These are phyloP conservation scores for Caenorhabditis virilis DNA, from an alignment of 2,888 invertebrate species.

Conservation along the genomic window DNA sequence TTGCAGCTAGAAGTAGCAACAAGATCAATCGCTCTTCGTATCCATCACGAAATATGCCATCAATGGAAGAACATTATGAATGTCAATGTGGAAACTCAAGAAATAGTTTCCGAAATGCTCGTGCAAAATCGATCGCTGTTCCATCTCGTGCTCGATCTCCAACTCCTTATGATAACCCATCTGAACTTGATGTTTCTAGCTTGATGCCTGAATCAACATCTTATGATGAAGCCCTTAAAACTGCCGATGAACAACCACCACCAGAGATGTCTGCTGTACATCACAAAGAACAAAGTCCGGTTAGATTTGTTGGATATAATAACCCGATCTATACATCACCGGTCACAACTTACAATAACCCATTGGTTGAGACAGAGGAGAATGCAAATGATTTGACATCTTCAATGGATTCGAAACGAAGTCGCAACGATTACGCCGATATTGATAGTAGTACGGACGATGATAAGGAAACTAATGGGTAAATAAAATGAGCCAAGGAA, in stretches of 20 bases:
- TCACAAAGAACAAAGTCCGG: too few species aligned
- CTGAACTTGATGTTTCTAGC: constrained; percentile 9
- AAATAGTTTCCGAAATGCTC: constrained; percentile 11
- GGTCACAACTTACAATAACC: background rate
- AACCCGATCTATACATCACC: background rate
- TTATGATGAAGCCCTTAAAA: constrained; percentile 48
- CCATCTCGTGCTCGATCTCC: constrained; percentile 14
- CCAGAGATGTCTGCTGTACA: constrained; percentile 1
- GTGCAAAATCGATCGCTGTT: constrained; percentile 19
- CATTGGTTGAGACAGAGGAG: constrained; percentile 17
- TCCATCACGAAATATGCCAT: constrained; percentile 26
- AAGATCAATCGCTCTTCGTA: constrained; percentile 33
- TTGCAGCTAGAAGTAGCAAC: constrained; percentile 35
- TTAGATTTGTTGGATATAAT: too few species aligned
- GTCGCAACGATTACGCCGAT: constrained; percentile 23
- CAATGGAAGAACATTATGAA: constrained; percentile 9
- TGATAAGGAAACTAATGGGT: constrained; percentile 15
- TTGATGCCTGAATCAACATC: constrained; percentile 40
- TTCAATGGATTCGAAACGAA: constrained; percentile 47
- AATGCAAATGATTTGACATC: constrained; percentile 33
- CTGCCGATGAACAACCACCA: constrained; percentile 11
- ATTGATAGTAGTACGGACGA: constrained; percentile 19
- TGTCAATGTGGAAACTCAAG: too few species aligned
- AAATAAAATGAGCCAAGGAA: too few species aligned
- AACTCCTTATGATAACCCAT: constrained; percentile 40